Conservation (phyloP, 2,888 invertebrate species). For the Pristionchus exspectatus region DNA sequence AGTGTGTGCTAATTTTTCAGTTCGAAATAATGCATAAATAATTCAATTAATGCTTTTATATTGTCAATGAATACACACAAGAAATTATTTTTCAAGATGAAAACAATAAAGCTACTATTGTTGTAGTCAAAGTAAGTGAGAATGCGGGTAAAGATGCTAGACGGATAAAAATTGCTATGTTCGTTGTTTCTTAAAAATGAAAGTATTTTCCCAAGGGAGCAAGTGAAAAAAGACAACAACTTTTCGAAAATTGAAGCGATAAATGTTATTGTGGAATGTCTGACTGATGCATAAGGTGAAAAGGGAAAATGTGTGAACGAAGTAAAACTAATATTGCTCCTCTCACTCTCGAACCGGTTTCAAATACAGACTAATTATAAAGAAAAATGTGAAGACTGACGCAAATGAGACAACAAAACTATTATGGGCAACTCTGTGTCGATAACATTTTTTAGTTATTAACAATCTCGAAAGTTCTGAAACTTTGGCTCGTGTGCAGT, state of each 20-base stretch:
- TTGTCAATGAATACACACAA: not conserved
- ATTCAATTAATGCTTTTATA: not conserved
- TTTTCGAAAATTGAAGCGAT: no score
- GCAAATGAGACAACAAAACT: not conserved
- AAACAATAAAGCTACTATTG: not conserved
- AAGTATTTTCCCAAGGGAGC: no score
- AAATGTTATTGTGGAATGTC: constrained; percentile 1
- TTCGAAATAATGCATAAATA: constrained; percentile 42
- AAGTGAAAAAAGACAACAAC: not conserved
- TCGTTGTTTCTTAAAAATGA: no score
- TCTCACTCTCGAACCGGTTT: constrained; percentile 27
- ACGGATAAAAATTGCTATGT: no score
- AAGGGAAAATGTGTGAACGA: not conserved
- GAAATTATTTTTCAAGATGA: not conserved
- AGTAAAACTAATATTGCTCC: constrained; percentile 25
- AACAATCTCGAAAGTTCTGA: not conserved
- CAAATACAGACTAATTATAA: constrained; percentile 24
- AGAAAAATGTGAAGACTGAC: not conserved
- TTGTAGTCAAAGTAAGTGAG: not conserved
- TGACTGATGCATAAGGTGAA: not conserved
- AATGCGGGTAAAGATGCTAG: not conserved
- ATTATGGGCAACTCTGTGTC: not conserved
- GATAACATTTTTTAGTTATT: not conserved
- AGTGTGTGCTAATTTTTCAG: constrained; percentile 24
- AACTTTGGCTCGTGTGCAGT: not conserved